Percentiles rank a stretch among this genome's conserved stretches.
Evolutionary conservation across 2,888 invertebrate genomes (phyloP).

Genomic region (Lasioglossum figueresi): DNA sequence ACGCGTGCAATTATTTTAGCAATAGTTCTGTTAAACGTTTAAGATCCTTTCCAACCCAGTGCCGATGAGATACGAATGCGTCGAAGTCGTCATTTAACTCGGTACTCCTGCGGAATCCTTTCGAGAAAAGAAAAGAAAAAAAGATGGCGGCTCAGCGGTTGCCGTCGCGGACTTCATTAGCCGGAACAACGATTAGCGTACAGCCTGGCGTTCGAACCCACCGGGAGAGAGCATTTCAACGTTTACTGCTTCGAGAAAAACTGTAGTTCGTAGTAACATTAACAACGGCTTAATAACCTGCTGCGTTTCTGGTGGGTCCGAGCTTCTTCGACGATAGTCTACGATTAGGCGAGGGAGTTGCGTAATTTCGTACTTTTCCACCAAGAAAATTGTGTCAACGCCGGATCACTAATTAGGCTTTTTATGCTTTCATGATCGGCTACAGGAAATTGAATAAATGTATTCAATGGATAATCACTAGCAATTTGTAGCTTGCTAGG

Average conservation of each 20-base stretch:
- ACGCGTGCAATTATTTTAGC: neutral
- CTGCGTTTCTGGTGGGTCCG: conserved; percentile 19
- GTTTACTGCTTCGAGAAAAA: conserved; percentile 36
- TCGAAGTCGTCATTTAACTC: conserved; percentile 3
- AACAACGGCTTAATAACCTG: conserved; percentile 44
- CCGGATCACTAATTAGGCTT: neutral
- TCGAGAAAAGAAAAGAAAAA: neutral
- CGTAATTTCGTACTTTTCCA: conserved; percentile 28
- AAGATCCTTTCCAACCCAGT: neutral
- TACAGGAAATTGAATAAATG: neutral
- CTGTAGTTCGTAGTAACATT: conserved; percentile 23
- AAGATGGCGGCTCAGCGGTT: conserved; percentile 8
- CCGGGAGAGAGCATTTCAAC: neutral
- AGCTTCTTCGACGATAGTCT: conserved; percentile 21
- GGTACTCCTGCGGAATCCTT: neutral
- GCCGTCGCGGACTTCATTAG: conserved; percentile 32
- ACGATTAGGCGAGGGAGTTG: conserved; percentile 17
- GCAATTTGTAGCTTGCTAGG: neutral
- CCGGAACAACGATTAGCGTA: conserved; percentile 26
- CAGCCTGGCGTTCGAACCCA: neutral
- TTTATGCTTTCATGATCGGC: conserved; percentile 6
- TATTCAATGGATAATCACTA: neutral
- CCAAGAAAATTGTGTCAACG: conserved; percentile 28
- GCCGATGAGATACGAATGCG: conserved; percentile 9
- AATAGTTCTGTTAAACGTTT: neutral